Conservation (phyloP, 2,797 vertebrate species). For the Telmatherina bonti region DNA sequence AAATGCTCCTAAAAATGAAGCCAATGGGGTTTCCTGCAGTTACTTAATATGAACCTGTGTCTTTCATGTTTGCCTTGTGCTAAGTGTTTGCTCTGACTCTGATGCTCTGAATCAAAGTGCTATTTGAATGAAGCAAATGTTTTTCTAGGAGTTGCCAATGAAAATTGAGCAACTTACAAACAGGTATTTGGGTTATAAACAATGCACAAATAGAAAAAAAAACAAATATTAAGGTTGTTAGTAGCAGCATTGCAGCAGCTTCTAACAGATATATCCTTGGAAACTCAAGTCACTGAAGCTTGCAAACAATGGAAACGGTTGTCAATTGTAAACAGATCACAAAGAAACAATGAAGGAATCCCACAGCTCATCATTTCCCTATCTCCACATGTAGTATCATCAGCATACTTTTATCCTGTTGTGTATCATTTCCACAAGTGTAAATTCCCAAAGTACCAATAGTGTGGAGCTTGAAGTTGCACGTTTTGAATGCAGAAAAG, state of each 20-base stretch:
- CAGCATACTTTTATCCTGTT: slow-evolving; percentile 5
- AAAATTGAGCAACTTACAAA: slow-evolving; percentile 13
- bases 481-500: slow-evolving; percentile 6
- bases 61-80: slow-evolving; percentile 24
- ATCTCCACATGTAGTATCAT: slow-evolving; percentile 24
- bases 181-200: slow-evolving; percentile 6
- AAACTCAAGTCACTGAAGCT: slow-evolving; percentile 30
- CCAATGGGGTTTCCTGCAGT: slow-evolving; percentile 25
- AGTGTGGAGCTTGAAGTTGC: slow-evolving; percentile 1
- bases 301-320: slow-evolving; percentile 45
- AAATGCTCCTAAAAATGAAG: slow-evolving; percentile 28
- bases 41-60: slow-evolving; percentile 29
- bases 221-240: slow-evolving; percentile 19
- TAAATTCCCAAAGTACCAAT: slow-evolving; percentile 20
- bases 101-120: neutral
- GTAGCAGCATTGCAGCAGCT: slow-evolving; percentile 22
- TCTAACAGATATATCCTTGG: slow-evolving; percentile 40
- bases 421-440: slow-evolving; percentile 23
- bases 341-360: slow-evolving; percentile 22
- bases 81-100: neutral
- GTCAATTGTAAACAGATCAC: slow-evolving; percentile 44
- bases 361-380: slow-evolving; percentile 13
- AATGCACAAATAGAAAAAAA: slow-evolving; percentile 17
- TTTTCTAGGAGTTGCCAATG: slow-evolving; percentile 14
- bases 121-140: slow-evolving; percentile 2